A percentile compares a stretch with the other conserved stretches of the same genome.
Evolutionary conservation across 2,888 invertebrate species (phyloP).

Genomic region (Hirudinaria manillensis): DNA sequence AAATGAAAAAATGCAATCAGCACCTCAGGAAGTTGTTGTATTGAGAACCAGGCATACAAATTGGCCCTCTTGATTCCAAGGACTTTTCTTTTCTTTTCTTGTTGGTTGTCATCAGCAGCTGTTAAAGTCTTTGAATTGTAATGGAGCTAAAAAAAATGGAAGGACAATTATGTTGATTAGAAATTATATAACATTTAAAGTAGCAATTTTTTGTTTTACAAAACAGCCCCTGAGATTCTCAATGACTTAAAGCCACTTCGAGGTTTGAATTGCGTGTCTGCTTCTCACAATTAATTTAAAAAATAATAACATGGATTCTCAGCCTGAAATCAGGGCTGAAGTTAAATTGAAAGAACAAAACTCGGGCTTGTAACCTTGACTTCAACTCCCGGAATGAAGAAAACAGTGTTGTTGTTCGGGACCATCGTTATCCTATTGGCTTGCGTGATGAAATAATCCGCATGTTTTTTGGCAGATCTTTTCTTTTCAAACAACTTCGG

Average conservation of each 20-base stretch:
- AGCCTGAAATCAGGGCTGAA: background rate
- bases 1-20: background rate
- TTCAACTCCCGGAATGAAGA: conserved; percentile 54
- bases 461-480: conserved; percentile 29
- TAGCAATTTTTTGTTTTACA: background rate
- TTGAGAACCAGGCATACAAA: conserved; percentile 87
- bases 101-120: background rate
- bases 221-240: conserved; percentile 8
- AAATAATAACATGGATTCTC: background rate
- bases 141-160: conserved; percentile 45
- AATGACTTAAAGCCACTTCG: background rate
- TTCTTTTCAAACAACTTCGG: conserved; percentile 33
- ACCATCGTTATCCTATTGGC: conserved; percentile 2
- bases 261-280: background rate
- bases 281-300: background rate
- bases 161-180: background rate
- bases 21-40: conserved; percentile 84
- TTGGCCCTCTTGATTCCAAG: conserved; percentile 67
- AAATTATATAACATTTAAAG: background rate
- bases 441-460: conserved; percentile 2
- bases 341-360: background rate
- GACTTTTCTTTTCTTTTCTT: conserved; percentile 9
- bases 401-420: conserved; percentile 46
- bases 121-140: conserved; percentile 50
- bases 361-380: conserved; percentile 46